Base-by-base conservation (phyloP, 1,140 invertebrate genomes). In the Sminthurides bifidus region DNA sequence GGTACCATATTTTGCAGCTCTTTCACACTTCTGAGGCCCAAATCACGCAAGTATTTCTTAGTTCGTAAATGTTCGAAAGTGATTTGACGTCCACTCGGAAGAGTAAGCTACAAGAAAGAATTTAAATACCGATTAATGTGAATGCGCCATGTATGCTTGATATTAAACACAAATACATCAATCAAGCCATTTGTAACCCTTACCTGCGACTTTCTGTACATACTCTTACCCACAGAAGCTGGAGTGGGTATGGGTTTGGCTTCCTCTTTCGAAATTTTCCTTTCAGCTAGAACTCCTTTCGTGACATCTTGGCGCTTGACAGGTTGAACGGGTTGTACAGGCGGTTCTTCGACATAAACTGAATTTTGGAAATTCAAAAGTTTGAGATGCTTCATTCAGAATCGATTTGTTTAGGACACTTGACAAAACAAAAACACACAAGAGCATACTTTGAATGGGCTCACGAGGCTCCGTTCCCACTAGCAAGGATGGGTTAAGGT, bases 121-220 rank as follows among this genome's bases (percentile, higher is more conserved):
- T 5, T 43, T 43, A 6, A n/a, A 10, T 5, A 19, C 8, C 17
- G 33, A 35, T 35, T 35, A 10, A 35, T 35, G 8, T 35, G n/a
- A 35, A 35, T 35, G n/a, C 33, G n/a, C 8, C 8, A 35, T 10
- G 8, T 35, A 35, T 35, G 33, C n/a, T n/a, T n/a, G 33, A 8
- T 6, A 8, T 23, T 15, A 26, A 23, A 26, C 8, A 45, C 21
- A 23, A 45, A 26, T 45, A 45, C 12, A 26, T 23, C 5, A 15
- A 21, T 48, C 19, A 15, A 17, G 35, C 19, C 17, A 54, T 3
- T 33, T 55, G 23, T 4, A 54, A 30, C 38, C 6, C 46, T 38
- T 40, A 49, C 45, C 44, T 56, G 33, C 21, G 40, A 15, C 35
- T 56, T 56, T 19, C 54, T n/a, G 15, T 56, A 54, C 17, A 45